These are phyloP conservation scores for Vultur gryphus DNA, from an alignment of 2,797 vertebrate species.

Conservation along the genomic window DNA sequence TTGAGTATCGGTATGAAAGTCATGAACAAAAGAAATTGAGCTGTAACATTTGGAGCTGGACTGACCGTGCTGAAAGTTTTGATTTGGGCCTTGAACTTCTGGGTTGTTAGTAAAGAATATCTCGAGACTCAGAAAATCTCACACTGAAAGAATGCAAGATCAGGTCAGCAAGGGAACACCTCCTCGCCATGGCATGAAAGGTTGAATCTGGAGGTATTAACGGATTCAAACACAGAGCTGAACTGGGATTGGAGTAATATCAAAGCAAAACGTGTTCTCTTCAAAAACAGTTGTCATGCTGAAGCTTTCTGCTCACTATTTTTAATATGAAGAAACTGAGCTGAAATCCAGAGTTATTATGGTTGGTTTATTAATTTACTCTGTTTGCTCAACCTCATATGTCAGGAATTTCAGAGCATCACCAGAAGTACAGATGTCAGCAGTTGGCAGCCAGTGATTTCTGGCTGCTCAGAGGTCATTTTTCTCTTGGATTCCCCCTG, in stretches of 20 bases:
- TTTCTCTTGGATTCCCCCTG: not conserved
- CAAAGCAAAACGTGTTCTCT: not conserved
- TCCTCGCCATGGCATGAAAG: not conserved
- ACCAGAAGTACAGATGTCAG: not conserved
- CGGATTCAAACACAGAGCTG: not conserved
- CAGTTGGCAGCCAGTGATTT: not conserved
- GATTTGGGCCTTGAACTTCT: not conserved
- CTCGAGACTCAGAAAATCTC: not conserved
- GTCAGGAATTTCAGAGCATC: constrained; percentile 23
- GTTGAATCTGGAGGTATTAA: not conserved
- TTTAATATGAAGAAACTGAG: not conserved
- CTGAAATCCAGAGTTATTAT: not conserved
- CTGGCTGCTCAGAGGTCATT: constrained; percentile 2
- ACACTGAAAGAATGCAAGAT: not conserved
- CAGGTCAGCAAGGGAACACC: not conserved
- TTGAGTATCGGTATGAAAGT: not conserved
- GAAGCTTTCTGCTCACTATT: not conserved
- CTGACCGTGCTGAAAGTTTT: not conserved
- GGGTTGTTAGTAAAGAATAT: not conserved
- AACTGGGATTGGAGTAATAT: not conserved
- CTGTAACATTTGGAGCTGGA: not conserved
- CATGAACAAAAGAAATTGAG: not conserved
- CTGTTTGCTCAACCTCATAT: not conserved
- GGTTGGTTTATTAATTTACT: constrained; percentile 45
- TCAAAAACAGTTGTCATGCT: not conserved